Evolutionary conservation across 2,113 vertebrate genomes (phyloP).

Genomic region (Daphoenositta chrysoptera): DNA sequence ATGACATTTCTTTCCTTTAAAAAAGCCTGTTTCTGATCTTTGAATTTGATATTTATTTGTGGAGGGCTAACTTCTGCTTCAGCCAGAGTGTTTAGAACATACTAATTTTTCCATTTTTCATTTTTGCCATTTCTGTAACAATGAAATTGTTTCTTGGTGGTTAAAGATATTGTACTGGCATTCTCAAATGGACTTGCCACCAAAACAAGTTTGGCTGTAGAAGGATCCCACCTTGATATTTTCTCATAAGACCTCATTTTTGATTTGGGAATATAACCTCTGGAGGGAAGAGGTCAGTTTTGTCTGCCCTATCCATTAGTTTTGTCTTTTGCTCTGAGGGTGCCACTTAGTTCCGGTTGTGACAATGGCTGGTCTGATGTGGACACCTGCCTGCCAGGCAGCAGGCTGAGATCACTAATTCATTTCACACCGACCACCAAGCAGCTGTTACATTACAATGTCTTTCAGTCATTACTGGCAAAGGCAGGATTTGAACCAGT

Average conservation of each 20-base stretch:
- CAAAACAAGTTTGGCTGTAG: not conserved
- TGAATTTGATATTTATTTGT: not conserved
- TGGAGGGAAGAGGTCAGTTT: not conserved
- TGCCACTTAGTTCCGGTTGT: not conserved
- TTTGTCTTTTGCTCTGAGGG: not conserved
- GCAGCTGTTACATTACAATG: constrained; percentile 45
- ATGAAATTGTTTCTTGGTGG: not conserved
- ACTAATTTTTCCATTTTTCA: not conserved
- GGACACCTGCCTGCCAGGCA: constrained; percentile 18
- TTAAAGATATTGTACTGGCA: not conserved
- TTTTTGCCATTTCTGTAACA: not conserved
- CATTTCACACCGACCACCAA: constrained; percentile 28
- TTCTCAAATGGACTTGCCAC: not conserved
- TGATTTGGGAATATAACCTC: not conserved
- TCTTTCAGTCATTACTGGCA: constrained; percentile 28
- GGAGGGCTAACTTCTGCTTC: not conserved
- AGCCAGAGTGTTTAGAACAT: not conserved
- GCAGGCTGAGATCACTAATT: constrained; percentile 25
- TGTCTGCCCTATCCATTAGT: not conserved
- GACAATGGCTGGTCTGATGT: not conserved
- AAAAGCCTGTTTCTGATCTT: not conserved
- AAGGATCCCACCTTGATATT: not conserved
- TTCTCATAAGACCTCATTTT: not conserved
- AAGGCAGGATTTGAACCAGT: constrained; percentile 17
- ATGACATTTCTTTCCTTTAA: not conserved